A percentile compares a stretch with the other conserved stretches of the same genome.
These are phyloP conservation scores for Thelaira solivaga DNA, from an alignment of 2,888 invertebrate genomes.

Conservation along the genomic window DNA sequence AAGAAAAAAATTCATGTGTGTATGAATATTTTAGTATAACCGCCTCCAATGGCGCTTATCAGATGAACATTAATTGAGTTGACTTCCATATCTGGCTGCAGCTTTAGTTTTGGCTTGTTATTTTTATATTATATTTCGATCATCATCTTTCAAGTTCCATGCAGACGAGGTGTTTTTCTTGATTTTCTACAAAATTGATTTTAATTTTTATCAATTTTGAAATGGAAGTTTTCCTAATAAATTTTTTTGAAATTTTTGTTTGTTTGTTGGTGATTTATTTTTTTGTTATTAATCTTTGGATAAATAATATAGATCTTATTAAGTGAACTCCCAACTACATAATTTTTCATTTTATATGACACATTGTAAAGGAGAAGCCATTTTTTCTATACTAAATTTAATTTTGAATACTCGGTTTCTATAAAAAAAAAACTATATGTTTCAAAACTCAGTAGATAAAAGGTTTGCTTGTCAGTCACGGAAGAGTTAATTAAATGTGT, in stretches of 20 bases:
- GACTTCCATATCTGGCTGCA: conserved; percentile 51
- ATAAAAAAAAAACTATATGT: too few species aligned
- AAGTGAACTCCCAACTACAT: too few species aligned
- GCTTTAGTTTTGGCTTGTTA: conserved; percentile 26
- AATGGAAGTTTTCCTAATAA: too few species aligned
- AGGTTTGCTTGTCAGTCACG: too few species aligned
- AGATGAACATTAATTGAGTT: conserved; percentile 62
- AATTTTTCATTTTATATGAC: too few species aligned
- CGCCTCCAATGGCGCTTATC: conserved; percentile 62
- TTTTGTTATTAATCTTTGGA: too few species aligned
- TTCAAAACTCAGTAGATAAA: too few species aligned
- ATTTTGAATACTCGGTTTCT: too few species aligned
- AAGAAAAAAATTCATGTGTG: conserved; percentile 12
- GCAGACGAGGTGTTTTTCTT: conserved; percentile 42
- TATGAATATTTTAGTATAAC: conserved; percentile 49
- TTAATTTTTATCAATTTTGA: conserved; percentile 42
- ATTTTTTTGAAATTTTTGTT: conserved; percentile 19
- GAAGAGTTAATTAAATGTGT: too few species aligned
- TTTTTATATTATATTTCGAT: conserved; percentile 33
- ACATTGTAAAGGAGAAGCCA: too few species aligned
- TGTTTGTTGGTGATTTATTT: conserved; percentile 1
- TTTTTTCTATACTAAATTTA: too few species aligned
- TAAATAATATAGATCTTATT: too few species aligned
- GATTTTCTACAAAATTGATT: conserved; percentile 42
- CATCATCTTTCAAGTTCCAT: conserved; percentile 24